Evolutionary conservation across 2,888 invertebrate genomes (phyloP).

Genomic region (Syrista parreyssii): DNA sequence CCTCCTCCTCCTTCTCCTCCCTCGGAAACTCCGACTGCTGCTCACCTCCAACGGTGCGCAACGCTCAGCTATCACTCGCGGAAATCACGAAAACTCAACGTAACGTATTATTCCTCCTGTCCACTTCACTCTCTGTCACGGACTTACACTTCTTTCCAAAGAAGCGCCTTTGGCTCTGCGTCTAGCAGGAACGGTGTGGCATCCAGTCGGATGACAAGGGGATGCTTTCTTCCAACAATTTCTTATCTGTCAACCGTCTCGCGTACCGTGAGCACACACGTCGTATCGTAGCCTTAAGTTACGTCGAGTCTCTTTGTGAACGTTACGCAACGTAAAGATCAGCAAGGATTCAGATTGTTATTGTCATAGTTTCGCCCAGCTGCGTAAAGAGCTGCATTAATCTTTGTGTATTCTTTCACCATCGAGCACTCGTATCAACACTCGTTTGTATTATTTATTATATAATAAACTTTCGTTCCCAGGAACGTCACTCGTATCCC

Average conservation of each 20-base stretch:
- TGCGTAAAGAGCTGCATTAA: neutral
- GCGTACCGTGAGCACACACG: neutral
- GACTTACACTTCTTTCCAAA: neutral
- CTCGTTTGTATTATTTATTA: neutral
- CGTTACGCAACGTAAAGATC: slow-evolving; percentile 3
- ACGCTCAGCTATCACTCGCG: neutral
- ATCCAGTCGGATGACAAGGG: neutral
- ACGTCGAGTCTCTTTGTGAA: neutral
- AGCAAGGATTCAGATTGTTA: neutral
- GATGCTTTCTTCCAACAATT: neutral
- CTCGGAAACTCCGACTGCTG: neutral
- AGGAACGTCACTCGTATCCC: neutral
- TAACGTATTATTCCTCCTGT: neutral
- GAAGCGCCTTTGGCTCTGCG: neutral
- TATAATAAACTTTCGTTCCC: neutral
- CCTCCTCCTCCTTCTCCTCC: neutral
- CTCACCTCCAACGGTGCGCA: neutral
- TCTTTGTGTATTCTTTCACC: slow-evolving; percentile 7
- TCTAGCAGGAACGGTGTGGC: no score
- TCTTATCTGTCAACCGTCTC: neutral
- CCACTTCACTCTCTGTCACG: neutral
- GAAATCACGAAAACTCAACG: neutral
- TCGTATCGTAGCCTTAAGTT: neutral
- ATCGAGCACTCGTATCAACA: neutral
- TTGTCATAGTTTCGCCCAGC: slow-evolving; percentile 5